These are phyloP conservation scores for Zophobas atratus DNA, from an alignment of 1,140 invertebrate genomes.

Conservation along the genomic window DNA sequence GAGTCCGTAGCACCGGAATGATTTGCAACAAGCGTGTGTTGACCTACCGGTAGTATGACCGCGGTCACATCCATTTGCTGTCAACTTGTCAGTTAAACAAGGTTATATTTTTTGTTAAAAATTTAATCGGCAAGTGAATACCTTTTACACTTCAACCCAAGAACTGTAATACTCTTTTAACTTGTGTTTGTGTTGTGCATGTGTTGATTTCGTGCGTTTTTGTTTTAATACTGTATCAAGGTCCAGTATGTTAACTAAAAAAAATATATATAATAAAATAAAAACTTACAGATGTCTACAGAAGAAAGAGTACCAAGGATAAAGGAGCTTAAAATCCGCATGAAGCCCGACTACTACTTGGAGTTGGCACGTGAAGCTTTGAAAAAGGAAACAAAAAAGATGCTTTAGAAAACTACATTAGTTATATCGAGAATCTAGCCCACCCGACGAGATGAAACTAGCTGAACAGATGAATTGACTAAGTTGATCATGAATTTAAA, in stretches of 20 bases:
- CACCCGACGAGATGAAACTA: background rate
- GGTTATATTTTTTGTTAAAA: background rate
- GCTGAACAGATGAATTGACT: constrained; percentile 6
- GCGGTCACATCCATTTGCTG: too few species aligned
- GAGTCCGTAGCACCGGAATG: too few species aligned
- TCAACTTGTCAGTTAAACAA: too few species aligned
- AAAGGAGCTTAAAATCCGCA: background rate
- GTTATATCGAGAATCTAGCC: background rate
- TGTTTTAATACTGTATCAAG: background rate
- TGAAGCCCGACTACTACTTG: constrained; percentile 9
- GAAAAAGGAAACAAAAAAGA: background rate
- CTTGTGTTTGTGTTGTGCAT: background rate
- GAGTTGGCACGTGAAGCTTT: background rate
- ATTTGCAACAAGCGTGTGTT: too few species aligned
- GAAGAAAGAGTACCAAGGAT: constrained; percentile 15
- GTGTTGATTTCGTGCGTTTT: background rate
- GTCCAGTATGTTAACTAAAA: too few species aligned
- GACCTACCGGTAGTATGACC: too few species aligned
- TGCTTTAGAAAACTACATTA: background rate
- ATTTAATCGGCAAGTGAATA: background rate
- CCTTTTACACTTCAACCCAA: too few species aligned
- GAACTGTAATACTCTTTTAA: too few species aligned
- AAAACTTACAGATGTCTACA: too few species aligned
- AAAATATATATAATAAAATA: too few species aligned
- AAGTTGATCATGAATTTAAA: constrained; percentile 3